These are phyloP conservation scores for Cabera pusaria DNA, from an alignment of 2,888 invertebrate species.

Conservation along the genomic window DNA sequence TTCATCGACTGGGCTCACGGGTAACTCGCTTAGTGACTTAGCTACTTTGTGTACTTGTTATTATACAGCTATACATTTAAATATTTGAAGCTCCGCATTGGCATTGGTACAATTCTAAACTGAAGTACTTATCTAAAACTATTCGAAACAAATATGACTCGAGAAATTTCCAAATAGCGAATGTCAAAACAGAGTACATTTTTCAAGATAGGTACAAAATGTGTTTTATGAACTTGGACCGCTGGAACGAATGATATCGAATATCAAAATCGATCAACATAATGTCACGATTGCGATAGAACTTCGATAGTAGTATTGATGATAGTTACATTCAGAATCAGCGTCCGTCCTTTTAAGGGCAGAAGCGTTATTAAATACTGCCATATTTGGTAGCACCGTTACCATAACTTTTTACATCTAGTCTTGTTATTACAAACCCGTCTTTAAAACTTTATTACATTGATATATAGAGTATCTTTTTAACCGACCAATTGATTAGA, in stretches of 20 bases:
- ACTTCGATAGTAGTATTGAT: slow-evolving; percentile 43
- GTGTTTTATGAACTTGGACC: slow-evolving; percentile 12
- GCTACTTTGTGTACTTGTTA: too few relatives aligned
- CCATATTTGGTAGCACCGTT: slow-evolving; percentile 71
- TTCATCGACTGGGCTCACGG: slow-evolving; percentile 47
- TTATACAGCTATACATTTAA: too few relatives aligned
- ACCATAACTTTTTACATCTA: slow-evolving; percentile 38
- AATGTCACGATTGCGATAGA: slow-evolving; percentile 39
- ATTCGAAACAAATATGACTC: slow-evolving; percentile 13
- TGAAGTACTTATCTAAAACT: neutral
- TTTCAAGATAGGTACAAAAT: slow-evolving; percentile 26
- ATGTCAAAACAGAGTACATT: slow-evolving; percentile 26
- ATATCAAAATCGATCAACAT: slow-evolving; percentile 23
- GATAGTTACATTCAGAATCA: slow-evolving; percentile 39
- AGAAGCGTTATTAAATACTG: slow-evolving; percentile 68
- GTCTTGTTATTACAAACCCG: neutral
- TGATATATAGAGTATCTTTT: slow-evolving; percentile 8
- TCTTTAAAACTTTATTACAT: neutral
- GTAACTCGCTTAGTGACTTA: slow-evolving; percentile 15
- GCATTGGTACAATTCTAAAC: too few relatives aligned
- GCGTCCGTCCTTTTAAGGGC: slow-evolving; percentile 58
- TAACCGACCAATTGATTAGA: slow-evolving; percentile 12
- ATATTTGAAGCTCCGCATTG: too few relatives aligned
- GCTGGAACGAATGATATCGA: slow-evolving; percentile 22
- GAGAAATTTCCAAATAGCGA: slow-evolving; percentile 23